Evolutionary conservation across 2,113 vertebrate species (phyloP).

Genomic region (Tyrannus savana): DNA sequence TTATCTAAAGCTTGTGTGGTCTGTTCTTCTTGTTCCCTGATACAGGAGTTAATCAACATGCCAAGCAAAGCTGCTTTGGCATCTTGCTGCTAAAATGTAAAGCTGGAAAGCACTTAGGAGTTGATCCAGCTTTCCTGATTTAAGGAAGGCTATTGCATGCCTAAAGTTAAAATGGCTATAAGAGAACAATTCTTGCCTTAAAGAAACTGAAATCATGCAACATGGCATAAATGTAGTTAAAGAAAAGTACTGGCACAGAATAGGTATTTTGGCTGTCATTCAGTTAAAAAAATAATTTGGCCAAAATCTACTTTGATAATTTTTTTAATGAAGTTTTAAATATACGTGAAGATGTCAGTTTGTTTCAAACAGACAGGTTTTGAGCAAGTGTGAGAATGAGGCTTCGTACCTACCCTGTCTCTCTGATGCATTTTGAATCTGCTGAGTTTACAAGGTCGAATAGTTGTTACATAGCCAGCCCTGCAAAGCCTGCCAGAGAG

Average conservation of each 20-base stretch:
- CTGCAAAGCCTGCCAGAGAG: neutral
- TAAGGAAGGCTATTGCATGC: neutral
- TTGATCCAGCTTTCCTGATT: neutral
- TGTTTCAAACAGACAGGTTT: neutral
- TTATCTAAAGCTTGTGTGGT: neutral
- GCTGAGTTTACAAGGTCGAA: neutral
- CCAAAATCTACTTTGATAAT: neutral
- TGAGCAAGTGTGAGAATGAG: neutral
- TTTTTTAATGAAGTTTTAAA: neutral
- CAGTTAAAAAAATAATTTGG: neutral
- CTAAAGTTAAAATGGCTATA: neutral
- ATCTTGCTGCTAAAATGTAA: neutral
- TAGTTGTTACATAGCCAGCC: neutral
- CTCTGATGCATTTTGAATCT: neutral
- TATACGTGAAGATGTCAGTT: neutral
- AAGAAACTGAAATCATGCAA: neutral
- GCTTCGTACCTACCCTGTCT: neutral
- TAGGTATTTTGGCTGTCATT: neutral
- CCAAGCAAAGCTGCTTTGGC: neutral
- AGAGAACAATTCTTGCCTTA: neutral
- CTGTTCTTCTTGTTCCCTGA: neutral
- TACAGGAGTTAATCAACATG: accelerated
- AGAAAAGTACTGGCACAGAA: neutral
- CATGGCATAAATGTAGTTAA: neutral
- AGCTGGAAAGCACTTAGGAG: neutral